Conservation (phyloP, 2,888 invertebrate species). For the Lithophane leautieri region DNA sequence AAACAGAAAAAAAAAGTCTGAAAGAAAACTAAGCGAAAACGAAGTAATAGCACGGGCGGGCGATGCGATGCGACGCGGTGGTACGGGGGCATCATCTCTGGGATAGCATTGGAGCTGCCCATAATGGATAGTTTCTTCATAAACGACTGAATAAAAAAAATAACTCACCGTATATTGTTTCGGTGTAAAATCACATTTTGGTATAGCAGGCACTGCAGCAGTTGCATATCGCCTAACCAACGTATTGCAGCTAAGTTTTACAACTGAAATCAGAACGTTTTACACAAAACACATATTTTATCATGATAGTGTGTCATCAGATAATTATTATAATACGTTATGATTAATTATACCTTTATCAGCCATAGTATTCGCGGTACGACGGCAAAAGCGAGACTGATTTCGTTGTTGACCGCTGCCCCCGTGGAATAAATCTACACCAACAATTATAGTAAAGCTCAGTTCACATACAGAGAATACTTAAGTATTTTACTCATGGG, state of each 20-base stretch:
- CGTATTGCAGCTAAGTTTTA: slow-evolving; percentile 53
- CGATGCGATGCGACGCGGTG: no score
- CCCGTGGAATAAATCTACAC: slow-evolving; percentile 46
- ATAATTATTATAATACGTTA: neutral
- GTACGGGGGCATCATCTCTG: no score
- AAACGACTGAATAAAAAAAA: neutral
- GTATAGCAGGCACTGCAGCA: slow-evolving; percentile 57
- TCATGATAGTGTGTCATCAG: neutral
- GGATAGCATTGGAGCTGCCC: neutral
- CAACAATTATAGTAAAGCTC: slow-evolving; percentile 30
- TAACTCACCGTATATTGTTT: slow-evolving; percentile 79
- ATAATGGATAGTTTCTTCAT: neutral
- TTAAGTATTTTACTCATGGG: neutral
- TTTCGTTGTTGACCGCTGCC: slow-evolving; percentile 32
- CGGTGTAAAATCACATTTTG: slow-evolving; percentile 76
- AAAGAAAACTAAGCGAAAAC: no score
- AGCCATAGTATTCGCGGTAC: slow-evolving; percentile 48
- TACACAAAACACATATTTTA: slow-evolving; percentile 29
- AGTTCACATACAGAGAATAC: slow-evolving; percentile 15
- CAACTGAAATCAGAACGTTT: slow-evolving; percentile 61
- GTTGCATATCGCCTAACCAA: slow-evolving; percentile 65
- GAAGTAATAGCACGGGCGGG: no score
- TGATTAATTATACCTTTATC: slow-evolving; percentile 48
- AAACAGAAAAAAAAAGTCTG: no score
- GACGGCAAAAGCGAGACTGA: slow-evolving; percentile 40